These are phyloP conservation scores for Diuraphis noxia DNA, from an alignment of 1,140 invertebrate species.

Conservation along the genomic window DNA sequence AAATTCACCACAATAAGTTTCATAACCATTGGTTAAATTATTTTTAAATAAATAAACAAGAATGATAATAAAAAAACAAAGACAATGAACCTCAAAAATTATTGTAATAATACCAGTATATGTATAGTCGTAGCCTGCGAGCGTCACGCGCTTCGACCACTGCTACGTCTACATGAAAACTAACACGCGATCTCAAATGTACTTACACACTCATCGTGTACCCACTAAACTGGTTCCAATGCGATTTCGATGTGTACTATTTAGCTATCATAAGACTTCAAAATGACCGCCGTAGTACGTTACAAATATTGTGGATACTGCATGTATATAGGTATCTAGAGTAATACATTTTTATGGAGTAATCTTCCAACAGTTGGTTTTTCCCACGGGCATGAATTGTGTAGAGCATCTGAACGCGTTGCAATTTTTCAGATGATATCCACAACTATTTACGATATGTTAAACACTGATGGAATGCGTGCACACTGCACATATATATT, in stretches of 20 bases:
- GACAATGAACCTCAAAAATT: background rate
- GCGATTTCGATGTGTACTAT: background rate
- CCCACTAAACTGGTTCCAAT: background rate
- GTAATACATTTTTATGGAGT: background rate
- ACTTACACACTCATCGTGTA: background rate
- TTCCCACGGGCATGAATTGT: background rate
- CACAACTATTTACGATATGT: background rate
- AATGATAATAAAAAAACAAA: background rate
- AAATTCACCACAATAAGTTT: background rate
- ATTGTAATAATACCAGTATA: background rate
- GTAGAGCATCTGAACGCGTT: background rate
- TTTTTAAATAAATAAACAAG: background rate
- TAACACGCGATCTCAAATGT: background rate
- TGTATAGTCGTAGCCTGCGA: background rate
- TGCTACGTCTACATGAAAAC: background rate
- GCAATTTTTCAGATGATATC: constrained; percentile 2
- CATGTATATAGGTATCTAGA: background rate
- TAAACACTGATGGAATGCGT: background rate
- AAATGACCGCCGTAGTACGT: background rate
- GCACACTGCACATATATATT: background rate
- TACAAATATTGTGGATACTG: background rate
- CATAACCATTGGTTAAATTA: background rate
- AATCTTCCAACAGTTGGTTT: background rate
- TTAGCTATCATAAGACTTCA: background rate
- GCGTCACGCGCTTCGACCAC: background rate